Percentiles rank a stretch among this genome's conserved stretches.
These are phyloP conservation scores for Fabriciana adippe DNA, from an alignment of 2,888 invertebrate species.

Conservation along the genomic window DNA sequence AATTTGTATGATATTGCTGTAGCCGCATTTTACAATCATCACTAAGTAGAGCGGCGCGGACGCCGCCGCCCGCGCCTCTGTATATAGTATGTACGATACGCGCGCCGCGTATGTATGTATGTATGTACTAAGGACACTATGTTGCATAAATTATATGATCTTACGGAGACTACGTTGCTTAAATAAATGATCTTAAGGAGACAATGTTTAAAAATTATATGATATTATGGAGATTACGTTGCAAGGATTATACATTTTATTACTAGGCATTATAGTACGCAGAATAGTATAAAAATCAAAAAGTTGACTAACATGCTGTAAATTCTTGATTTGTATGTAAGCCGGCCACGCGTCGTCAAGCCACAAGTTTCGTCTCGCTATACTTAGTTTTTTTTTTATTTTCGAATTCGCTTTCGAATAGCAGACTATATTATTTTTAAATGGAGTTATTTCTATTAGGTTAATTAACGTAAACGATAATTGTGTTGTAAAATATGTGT, in stretches of 20 bases:
- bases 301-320: slow-evolving; percentile 77
- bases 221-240: slow-evolving; percentile 53
- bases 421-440: slow-evolving; percentile 39
- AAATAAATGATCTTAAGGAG: background rate
- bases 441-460: slow-evolving; percentile 39
- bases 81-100: slow-evolving; percentile 53
- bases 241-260: slow-evolving; percentile 82
- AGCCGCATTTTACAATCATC: slow-evolving; percentile 80
- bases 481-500: slow-evolving; percentile 47
- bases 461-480: slow-evolving; percentile 43
- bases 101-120: slow-evolving; percentile 70
- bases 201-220: background rate
- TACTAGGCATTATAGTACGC: slow-evolving; percentile 81
- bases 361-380: slow-evolving; percentile 53
- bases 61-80: slow-evolving; percentile 56
- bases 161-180: slow-evolving; percentile 46
- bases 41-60: slow-evolving; percentile 53
- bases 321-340: slow-evolving; percentile 72
- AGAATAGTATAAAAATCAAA: slow-evolving; percentile 77
- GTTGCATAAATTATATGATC: slow-evolving; percentile 82
- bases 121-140: slow-evolving; percentile 69
- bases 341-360: slow-evolving; percentile 38
- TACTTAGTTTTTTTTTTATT: slow-evolving; percentile 72
- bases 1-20: slow-evolving; percentile 83
- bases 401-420: slow-evolving; percentile 41